Evolutionary conservation across 2,113 vertebrate species (phyloP), one percentile per base, ranked within the genome.

Genomic region (Peromyscus leucopus): DNA sequence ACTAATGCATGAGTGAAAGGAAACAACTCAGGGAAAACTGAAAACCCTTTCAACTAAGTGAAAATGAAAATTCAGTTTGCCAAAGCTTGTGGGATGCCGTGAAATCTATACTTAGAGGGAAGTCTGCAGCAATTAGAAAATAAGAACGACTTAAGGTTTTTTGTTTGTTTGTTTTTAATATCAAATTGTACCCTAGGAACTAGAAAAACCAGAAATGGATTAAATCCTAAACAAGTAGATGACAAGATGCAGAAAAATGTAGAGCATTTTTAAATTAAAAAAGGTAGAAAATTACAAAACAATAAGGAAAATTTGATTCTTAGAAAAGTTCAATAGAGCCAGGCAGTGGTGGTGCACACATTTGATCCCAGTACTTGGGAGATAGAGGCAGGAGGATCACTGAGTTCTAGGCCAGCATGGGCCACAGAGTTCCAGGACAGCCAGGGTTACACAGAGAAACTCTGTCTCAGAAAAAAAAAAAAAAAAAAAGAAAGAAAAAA

Each of bases 51-150:
- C 33, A 80, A 36, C 13, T 28, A 57, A 55, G n/a, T 48, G 7
- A 65, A 46, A 88, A 72, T 75, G 19, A 88, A 92, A 88, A 74
- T n/a, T 13, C 1, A 55, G 13, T 33, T 71, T 39, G 36, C 17
- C 13, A 88, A 39, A 71, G 36, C 36, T 59, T 57, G 9, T 69
- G 42, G 21, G 36, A 42, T 36, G 26, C 12, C 39, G 26, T 28
- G 42, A 65, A 82, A 88, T 63, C 15, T 51, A 36, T 17, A 42
- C 39, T 42, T 63, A 57, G 13, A 80, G 42, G 24, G 28, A 82
- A 55, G 71, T 13, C 33, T 31, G 28, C 86, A 92, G 71, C 55
- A 88, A 39, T 79, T 86, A 86, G 51, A 87, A 71, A 95, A 80
- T 69, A 71, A 92, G 36, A 80, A 87, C 51, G 6, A 33, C 39